Evolutionary conservation across 2,888 invertebrate species (phyloP).

Genomic region (Tetropium fuscum): DNA sequence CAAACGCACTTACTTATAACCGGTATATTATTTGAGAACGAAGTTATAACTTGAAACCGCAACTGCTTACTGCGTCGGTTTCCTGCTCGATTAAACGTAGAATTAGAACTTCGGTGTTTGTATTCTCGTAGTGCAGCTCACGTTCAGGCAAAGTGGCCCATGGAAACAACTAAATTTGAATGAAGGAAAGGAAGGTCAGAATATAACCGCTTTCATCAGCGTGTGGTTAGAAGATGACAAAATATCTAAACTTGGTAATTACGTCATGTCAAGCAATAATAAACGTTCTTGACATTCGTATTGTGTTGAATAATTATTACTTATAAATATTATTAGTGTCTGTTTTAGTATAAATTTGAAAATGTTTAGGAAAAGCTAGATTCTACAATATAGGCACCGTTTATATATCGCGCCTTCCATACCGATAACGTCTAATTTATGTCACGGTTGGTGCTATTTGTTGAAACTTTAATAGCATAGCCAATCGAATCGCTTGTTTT

Average conservation of each 20-base stretch:
- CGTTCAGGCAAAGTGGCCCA: slow-evolving; percentile 35
- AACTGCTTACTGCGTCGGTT: slow-evolving; percentile 27
- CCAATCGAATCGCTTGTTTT: neutral
- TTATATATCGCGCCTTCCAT: slow-evolving; percentile 7
- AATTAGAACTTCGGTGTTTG: slow-evolving; percentile 41
- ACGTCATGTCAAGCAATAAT: slow-evolving; percentile 47
- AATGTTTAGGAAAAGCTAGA: neutral
- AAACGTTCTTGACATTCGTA: slow-evolving; percentile 28
- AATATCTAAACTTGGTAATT: slow-evolving; percentile 53
- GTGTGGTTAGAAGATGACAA: slow-evolving; percentile 45
- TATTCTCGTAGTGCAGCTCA: slow-evolving; percentile 23
- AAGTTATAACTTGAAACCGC: slow-evolving; percentile 44
- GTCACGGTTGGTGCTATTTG: slow-evolving; percentile 4
- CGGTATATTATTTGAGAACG: slow-evolving; percentile 5
- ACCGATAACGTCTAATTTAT: neutral
- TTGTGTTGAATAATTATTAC: slow-evolving; percentile 20
- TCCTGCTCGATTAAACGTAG: slow-evolving; percentile 31
- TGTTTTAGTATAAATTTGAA: slow-evolving; percentile 3
- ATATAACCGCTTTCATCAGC: slow-evolving; percentile 32
- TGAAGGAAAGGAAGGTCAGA: slow-evolving; percentile 34
- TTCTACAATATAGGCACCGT: neutral
- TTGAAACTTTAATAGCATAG: neutral
- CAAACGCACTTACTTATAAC: slow-evolving; percentile 13
- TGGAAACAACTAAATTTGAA: slow-evolving; percentile 39
- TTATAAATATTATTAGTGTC: neutral